phyloP scores from a whole-genome alignment of 2,797 vertebrate genomes.

The Phaenicophaeus curvirostris region DNA sequence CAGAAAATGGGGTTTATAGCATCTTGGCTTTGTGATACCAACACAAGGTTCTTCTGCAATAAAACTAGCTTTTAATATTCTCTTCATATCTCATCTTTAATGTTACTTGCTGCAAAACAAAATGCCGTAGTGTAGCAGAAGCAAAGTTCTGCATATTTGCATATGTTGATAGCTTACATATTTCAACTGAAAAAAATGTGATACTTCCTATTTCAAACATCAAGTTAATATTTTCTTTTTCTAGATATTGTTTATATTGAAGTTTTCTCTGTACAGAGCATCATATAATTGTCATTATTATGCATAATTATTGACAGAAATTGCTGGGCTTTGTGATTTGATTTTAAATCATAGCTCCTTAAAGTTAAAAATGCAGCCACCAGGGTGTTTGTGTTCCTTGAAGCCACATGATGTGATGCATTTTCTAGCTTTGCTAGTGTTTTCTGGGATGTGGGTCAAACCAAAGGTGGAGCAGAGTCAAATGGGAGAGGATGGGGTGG shows the following conservation, averaged over 20 bases:
- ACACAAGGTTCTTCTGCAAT: background rate
- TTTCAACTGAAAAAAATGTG: background rate
- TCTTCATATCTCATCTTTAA: background rate
- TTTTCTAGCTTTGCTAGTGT: background rate
- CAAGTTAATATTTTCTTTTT: background rate
- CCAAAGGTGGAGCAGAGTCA: background rate
- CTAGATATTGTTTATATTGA: background rate
- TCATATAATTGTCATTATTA: background rate
- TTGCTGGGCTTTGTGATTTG: background rate
- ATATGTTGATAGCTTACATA: background rate
- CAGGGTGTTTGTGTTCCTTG: background rate
- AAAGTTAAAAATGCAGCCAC: background rate
- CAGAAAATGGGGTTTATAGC: background rate
- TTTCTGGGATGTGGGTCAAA: constrained; percentile 25
- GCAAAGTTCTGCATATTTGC: background rate
- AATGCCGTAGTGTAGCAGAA: background rate
- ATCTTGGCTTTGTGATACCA: background rate
- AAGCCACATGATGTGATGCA: accelerated
- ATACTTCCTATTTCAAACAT: background rate
- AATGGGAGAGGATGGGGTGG: constrained; percentile 3
- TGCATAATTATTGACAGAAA: background rate
- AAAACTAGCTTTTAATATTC: background rate
- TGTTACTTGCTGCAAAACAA: background rate
- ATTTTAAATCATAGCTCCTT: background rate
- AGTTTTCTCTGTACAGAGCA: background rate